phyloP scores from a whole-genome alignment of 2,113 vertebrate species.

The Dendropsophus ebraccatus region DNA sequence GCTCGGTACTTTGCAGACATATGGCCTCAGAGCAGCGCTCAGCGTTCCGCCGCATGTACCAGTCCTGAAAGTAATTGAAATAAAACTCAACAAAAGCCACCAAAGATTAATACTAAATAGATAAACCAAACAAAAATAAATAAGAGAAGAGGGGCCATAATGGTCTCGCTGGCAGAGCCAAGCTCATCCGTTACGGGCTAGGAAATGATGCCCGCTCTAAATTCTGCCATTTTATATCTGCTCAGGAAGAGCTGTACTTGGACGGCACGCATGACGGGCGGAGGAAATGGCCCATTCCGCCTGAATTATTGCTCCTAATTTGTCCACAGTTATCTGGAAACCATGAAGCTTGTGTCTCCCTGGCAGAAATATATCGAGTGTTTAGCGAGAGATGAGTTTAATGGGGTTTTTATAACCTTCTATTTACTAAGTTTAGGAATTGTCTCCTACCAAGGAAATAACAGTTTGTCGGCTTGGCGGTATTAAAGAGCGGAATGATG shows the following conservation, averaged over 20 bases:
- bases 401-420: slow-evolving; percentile 29
- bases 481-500: not conserved
- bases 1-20: no score
- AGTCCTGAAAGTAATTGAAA: not conserved
- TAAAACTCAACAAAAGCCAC: not conserved
- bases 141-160: not conserved
- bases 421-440: slow-evolving; percentile 29
- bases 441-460: slow-evolving; percentile 1
- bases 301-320: slow-evolving; percentile 25
- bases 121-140: not conserved
- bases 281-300: slow-evolving; percentile 6
- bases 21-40: no score
- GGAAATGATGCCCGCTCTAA: not conserved
- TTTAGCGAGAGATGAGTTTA: slow-evolving; percentile 4
- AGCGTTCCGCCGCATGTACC: no score
- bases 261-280: not conserved
- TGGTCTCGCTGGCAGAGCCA: not conserved
- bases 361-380: slow-evolving; percentile 1
- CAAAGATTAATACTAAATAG: not conserved
- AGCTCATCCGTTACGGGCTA: not conserved
- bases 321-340: slow-evolving; percentile 33
- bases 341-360: slow-evolving; percentile 9
- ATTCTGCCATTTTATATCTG: not conserved
- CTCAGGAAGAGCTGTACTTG: not conserved
- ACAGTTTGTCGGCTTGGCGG: not conserved